phyloP scores from a whole-genome alignment of 2,888 invertebrate genomes.

The Therioaphis trifolii region DNA sequence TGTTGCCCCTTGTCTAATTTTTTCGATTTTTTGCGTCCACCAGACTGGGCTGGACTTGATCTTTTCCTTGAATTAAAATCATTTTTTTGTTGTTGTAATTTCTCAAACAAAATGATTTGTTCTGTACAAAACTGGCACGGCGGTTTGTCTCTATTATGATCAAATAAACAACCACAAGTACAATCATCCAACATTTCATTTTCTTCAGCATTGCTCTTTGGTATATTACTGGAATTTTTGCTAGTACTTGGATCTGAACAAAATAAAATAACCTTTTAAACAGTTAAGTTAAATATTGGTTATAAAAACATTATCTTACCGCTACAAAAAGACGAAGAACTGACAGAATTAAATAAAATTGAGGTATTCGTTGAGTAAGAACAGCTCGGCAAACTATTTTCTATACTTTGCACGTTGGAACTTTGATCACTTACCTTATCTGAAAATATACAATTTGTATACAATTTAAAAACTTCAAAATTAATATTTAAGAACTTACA shows the following conservation, averaged over 20 bases:
- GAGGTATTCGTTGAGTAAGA: not conserved
- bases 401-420: not conserved
- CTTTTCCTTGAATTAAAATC: conserved; percentile 44
- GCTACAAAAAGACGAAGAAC: conserved; percentile 7
- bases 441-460: not conserved
- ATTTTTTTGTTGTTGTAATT: conserved; percentile 17
- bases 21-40: not conserved
- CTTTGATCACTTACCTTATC: not conserved
- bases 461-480: not conserved
- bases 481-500: conserved; percentile 13
- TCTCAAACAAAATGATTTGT: conserved; percentile 23
- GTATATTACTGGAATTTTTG: not conserved
- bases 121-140: conserved; percentile 26
- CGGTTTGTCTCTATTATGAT: not conserved
- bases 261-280: not conserved
- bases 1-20: conserved; percentile 42
- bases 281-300: not conserved
- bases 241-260: not conserved
- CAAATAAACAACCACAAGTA: conserved; percentile 52
- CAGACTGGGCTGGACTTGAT: not conserved
- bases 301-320: not conserved
- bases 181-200: not conserved
- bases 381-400: not conserved
- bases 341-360: too few species aligned
- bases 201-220: too few species aligned